Conservation (phyloP, 1,140 invertebrate genomes). For the Pachyrhynchus sulphureomaculatus region DNA sequence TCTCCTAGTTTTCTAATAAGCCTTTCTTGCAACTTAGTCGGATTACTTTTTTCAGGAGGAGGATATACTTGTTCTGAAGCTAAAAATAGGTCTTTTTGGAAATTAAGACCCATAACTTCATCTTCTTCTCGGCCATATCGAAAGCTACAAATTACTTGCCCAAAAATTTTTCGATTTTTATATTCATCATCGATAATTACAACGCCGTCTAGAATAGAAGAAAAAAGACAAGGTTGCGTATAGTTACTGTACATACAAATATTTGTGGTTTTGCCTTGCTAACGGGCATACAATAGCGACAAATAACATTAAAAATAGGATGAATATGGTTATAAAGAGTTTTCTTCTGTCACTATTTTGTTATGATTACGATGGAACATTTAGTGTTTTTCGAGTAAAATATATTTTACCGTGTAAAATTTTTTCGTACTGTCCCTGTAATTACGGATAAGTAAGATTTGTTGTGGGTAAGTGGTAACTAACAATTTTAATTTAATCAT, state of each 20-base stretch:
- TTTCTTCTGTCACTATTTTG: no score
- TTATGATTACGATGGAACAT: no score
- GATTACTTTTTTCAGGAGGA: constrained; percentile 59
- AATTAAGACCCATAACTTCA: constrained; percentile 96
- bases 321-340: no score
- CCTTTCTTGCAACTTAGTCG: constrained; percentile 74
- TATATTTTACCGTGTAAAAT: no score
- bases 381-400: no score
- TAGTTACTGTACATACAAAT: not conserved
- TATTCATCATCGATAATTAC: constrained; percentile 91
- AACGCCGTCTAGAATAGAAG: constrained; percentile 77
- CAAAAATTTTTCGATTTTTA: constrained; percentile 83
- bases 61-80: constrained; percentile 88
- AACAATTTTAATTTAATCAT: no score
- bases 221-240: not conserved
- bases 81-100: constrained; percentile 94
- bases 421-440: no score
- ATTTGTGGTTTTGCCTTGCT: constrained; percentile 1
- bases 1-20: constrained; percentile 89
- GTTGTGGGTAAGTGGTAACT: no score
- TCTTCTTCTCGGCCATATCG: constrained; percentile 97
- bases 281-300: no score
- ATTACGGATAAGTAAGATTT: no score
- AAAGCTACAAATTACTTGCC: constrained; percentile 93
- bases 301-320: no score